A percentile compares a stretch with the other conserved stretches of the same genome.
These are phyloP conservation scores for Acrobasis suavella DNA, from an alignment of 2,888 invertebrate species.

Conservation along the genomic window DNA sequence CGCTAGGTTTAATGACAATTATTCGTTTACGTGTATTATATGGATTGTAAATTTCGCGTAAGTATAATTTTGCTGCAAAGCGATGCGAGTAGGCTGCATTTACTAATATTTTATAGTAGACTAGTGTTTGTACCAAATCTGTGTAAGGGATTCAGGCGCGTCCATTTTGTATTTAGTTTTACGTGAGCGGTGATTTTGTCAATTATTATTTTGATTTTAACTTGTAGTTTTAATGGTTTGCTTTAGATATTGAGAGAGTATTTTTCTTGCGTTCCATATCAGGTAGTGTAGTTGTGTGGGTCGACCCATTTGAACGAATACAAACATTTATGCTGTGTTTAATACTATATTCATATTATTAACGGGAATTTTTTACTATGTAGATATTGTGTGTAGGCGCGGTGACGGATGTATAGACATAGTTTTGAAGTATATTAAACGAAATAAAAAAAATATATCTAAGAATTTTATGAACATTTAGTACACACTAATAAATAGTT, in stretches of 20 bases:
- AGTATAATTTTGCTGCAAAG: constrained; percentile 52
- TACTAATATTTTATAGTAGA: constrained; percentile 80
- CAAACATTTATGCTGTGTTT: constrained; percentile 68
- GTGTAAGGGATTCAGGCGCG: constrained; percentile 50
- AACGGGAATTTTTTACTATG: constrained; percentile 60
- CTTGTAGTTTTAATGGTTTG: constrained; percentile 43
- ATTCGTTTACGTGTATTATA: constrained; percentile 55
- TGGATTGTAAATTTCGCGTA: constrained; percentile 73
- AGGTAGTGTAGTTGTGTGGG: constrained; percentile 47
- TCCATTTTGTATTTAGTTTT: constrained; percentile 46
- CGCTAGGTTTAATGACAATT: constrained; percentile 37
- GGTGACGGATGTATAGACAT: constrained; percentile 72
- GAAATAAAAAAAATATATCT: constrained; percentile 53
- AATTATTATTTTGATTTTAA: constrained; percentile 62
- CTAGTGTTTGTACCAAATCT: constrained; percentile 78
- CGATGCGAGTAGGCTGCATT: constrained; percentile 75
- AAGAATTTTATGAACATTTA: constrained; percentile 70
- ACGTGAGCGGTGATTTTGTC: constrained; percentile 66
- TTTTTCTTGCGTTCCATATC: constrained; percentile 71
- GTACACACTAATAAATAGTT: constrained; percentile 64
- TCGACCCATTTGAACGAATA: constrained; percentile 37
- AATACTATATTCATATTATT: constrained; percentile 50
- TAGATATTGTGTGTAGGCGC: constrained; percentile 64
- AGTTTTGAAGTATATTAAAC: constrained; percentile 61
- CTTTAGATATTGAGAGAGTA: constrained; percentile 57